Base-by-base conservation (phyloP, 2,113 vertebrate species). In the Atlantisia rogersi region DNA sequence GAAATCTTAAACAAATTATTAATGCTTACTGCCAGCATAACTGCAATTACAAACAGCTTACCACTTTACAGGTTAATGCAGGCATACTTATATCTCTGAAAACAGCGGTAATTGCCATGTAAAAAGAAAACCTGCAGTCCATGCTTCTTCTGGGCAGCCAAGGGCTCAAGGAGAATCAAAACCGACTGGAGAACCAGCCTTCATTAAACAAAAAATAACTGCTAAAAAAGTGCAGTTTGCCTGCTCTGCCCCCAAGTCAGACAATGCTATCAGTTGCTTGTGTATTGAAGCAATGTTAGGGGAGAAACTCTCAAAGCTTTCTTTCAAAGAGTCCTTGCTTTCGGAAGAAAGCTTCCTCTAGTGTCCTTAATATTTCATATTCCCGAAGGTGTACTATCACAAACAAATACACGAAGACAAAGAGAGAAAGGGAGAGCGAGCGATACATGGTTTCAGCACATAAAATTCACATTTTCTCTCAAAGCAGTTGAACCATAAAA, bases 181-280 rank as follows among this genome's bases (percentile, higher is more conserved):
- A 96, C 92, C 59, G 5, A 91, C 11, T 89, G 82, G 11, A 86
- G 70, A 92, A 74, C 6, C 22, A 96, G 46, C 28, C 63, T 91
- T 86, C 44, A 69, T 40, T 40, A 91, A 68, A 94, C 95, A 50
- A 92, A 95, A 95, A 97, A 37, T 80, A 84, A 95, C 58, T 87
- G n/a, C 31, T 86, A 69, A 91, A 89, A 92, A 86, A 84, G 56
- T 90, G 79, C 39, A 64, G 50, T 90, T 94, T 88, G 63, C 55
- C 68, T 63, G 85, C 31, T 77, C 77, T 91, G 48, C 64, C 90
- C 52, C 73, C 79, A 91, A 71, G 91, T 85, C 89, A 90, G 44
- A 75, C 46, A 87, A 60, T 39, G 53, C 60, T 65, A 86, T 89
- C 86, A 96, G 95, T 70, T 60, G 55, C n/a, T 71, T 85, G 6